Conservation (phyloP, 2,888 invertebrate species). For the Sesamia inferens region DNA sequence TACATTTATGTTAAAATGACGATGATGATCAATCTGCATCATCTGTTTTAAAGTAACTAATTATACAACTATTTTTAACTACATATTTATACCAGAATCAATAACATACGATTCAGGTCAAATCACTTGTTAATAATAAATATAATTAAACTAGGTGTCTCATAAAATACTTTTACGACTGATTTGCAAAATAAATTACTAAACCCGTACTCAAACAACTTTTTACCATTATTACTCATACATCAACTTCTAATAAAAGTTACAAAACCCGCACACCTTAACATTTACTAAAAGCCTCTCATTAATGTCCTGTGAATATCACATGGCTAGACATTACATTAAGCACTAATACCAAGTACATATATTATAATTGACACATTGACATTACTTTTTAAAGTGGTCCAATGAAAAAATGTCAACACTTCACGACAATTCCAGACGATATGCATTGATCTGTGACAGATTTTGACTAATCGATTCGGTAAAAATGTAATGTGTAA, state of each 20-base stretch:
- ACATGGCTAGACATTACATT: slow-evolving; percentile 49
- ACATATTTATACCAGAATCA: neutral
- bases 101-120: slow-evolving; percentile 6
- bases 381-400: slow-evolving; percentile 53
- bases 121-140: neutral
- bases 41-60: neutral
- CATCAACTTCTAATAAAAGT: slow-evolving; percentile 26
- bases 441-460: slow-evolving; percentile 16
- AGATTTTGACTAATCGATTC: slow-evolving; percentile 5
- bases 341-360: slow-evolving; percentile 29
- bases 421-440: slow-evolving; percentile 48
- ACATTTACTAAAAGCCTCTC: slow-evolving; percentile 41
- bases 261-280: slow-evolving; percentile 52
- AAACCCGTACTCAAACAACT: slow-evolving; percentile 34
- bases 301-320: slow-evolving; percentile 26
- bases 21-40: neutral
- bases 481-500: neutral
- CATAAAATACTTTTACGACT: slow-evolving; percentile 12
- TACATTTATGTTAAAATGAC: too few species aligned
- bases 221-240: slow-evolving; percentile 30
- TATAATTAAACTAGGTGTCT: neutral
- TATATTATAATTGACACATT: slow-evolving; percentile 43
- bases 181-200: neutral
- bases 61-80: neutral
- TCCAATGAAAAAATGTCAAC: slow-evolving; percentile 32